Percentiles rank a stretch among this genome's conserved stretches.
Evolutionary conservation across 2,888 invertebrate species (phyloP).

Genomic region (Criorhina ranunculi): DNA sequence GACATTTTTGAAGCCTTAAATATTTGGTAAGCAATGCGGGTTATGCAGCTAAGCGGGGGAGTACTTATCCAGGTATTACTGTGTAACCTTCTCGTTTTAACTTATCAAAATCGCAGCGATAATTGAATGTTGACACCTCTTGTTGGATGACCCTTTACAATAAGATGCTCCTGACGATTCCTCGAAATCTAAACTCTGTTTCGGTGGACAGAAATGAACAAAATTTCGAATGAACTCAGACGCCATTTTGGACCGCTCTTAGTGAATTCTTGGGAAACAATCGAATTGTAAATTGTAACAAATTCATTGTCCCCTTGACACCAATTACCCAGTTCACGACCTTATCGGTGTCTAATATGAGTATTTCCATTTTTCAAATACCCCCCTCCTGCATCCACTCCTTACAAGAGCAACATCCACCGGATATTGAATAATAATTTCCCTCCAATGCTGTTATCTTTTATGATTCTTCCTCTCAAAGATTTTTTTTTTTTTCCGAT

Average conservation of each 20-base stretch:
- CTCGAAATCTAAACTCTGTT: too few species aligned
- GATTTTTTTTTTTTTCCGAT: conserved; percentile 38
- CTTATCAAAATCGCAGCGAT: too few species aligned
- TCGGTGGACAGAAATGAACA: too few species aligned
- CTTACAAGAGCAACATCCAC: conserved; percentile 29
- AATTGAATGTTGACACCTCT: too few species aligned
- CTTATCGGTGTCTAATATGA: conserved; percentile 19
- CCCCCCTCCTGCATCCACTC: conserved; percentile 34
- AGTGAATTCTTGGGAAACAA: conserved; percentile 8
- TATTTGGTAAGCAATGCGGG: too few species aligned
- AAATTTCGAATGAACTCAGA: too few species aligned
- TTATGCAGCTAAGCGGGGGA: too few species aligned
- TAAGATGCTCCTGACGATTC: too few species aligned
- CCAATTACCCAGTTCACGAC: conserved; percentile 40
- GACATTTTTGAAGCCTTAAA: too few species aligned
- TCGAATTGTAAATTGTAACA: conserved; percentile 35
- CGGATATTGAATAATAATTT: conserved; percentile 69
- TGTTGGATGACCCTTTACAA: too few species aligned
- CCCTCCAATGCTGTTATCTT: conserved; percentile 30
- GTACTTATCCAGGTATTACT: too few species aligned
- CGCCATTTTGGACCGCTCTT: neutral
- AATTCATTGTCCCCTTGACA: conserved; percentile 58
- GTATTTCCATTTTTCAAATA: conserved; percentile 25
- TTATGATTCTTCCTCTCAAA: conserved; percentile 32
- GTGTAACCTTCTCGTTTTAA: too few species aligned